Conservation (phyloP, 2,797 vertebrate genomes). For the Girardinus metallicus region DNA sequence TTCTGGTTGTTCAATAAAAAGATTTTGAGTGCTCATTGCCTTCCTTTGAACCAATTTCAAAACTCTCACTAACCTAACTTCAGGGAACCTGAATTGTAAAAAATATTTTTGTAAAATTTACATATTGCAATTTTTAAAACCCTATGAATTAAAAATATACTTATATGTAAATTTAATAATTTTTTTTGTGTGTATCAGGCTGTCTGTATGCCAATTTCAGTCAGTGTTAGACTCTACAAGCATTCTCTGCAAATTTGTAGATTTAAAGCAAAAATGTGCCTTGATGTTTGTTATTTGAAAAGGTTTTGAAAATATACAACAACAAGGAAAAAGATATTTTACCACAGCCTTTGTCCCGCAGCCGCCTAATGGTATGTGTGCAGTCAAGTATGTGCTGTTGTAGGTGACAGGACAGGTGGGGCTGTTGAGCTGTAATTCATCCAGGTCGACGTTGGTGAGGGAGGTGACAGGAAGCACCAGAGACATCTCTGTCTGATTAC, state of each 20-base stretch:
- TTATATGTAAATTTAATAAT: too few relatives aligned
- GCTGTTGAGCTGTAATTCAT: constrained; percentile 75
- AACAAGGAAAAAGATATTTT: constrained; percentile 14
- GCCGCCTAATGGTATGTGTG: constrained; percentile 64
- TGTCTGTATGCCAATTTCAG: neutral
- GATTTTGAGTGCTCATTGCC: neutral
- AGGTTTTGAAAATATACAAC: neutral
- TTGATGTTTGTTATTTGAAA: neutral
- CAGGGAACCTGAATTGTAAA: neutral
- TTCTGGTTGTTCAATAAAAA: neutral
- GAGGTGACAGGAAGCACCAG: constrained; percentile 72
- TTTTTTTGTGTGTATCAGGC: neutral
- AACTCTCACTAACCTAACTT: neutral
- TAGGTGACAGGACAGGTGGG: constrained; percentile 66
- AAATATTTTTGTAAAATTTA: too few relatives aligned
- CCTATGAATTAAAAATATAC: neutral
- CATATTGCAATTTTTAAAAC: too few relatives aligned
- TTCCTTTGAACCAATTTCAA: neutral
- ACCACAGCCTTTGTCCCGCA: constrained; percentile 80
- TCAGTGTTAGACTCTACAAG: neutral
- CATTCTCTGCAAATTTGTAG: neutral
- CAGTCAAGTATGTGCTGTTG: constrained; percentile 74
- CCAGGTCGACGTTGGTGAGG: constrained; percentile 54
- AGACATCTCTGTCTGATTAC: constrained; percentile 65
- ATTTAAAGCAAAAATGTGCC: neutral